Base-by-base conservation (phyloP, 2,888 invertebrate species). In the Eulithis prunata region DNA sequence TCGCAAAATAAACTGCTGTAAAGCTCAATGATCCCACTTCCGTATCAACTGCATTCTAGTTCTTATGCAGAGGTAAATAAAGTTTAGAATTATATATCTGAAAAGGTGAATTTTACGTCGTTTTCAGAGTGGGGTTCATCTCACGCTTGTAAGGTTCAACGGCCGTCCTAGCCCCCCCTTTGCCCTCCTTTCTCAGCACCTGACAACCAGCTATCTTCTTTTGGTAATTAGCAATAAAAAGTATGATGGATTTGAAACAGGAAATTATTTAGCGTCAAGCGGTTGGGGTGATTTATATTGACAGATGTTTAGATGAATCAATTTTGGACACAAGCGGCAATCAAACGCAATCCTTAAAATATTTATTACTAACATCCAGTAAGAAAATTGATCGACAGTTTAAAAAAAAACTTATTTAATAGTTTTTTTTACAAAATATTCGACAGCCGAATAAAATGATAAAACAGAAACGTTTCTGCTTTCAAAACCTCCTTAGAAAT, bases 21-120 rank as follows among this genome's bases (percentile, higher is more conserved):
- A 87, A 91, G 92, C 92, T 86, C 91, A 91, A 87, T 90, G 91
- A 88, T 91, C 91, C 87, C 90, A 80, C 86, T 85, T 86, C 81
- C 80, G 82, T 75, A 72, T 77, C 69, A 65, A 62, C 62, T 43
- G 69, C 36, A 87, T 72, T 77, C 66, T 75, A 65, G 69, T 73
- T 81, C 80, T 74, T 86, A 80, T 68, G 0, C 6, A 12, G 0
- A 45, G 57, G 1, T 7, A 0, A 0, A 58, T 85, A 85, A 72
- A 77, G 79, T 78, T 69, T n/a, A 75, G 61, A 75, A 76, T 88
- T 6, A 57, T 63, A 69, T 79, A 73, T 28, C 49, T 38, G 41
- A 3, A 56, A 68, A 59, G 56, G 64, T 61, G 76, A 70, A 70
- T 74, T 74, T 75, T 90, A 77, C 57, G 81, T 54, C 82, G 57